Evolutionary conservation across 1,140 invertebrate species (phyloP).

Genomic region (Drosophila ananassae): DNA sequence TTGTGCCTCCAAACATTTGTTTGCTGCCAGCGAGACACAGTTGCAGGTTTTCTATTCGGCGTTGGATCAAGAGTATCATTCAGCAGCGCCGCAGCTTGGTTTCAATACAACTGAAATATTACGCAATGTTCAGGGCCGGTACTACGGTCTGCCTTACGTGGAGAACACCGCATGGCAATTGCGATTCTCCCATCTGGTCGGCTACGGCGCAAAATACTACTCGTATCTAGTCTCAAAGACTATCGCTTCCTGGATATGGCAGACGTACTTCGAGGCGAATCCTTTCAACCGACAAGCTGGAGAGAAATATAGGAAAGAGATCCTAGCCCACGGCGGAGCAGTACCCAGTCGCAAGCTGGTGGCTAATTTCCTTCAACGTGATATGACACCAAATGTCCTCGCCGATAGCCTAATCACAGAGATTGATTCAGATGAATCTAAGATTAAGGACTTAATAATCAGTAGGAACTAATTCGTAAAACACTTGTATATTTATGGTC

Average conservation of each 20-base stretch:
- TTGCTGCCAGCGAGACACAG: slow-evolving; percentile 95
- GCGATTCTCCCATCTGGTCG: slow-evolving; percentile 97
- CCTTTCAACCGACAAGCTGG: slow-evolving; percentile 92
- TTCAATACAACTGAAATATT: slow-evolving; percentile 92
- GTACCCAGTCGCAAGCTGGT: slow-evolving; percentile 90
- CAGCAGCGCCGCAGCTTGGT: slow-evolving; percentile 84
- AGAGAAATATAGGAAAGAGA: slow-evolving; percentile 90
- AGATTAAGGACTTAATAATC: slow-evolving; percentile 77
- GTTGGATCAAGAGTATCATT: slow-evolving; percentile 96
- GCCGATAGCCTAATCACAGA: slow-evolving; percentile 86
- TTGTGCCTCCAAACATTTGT: slow-evolving; percentile 93
- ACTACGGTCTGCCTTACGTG: slow-evolving; percentile 94
- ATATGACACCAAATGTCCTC: slow-evolving; percentile 87
- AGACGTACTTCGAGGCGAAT: slow-evolving; percentile 92
- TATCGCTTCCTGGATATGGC: slow-evolving; percentile 97
- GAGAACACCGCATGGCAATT: slow-evolving; percentile 98
- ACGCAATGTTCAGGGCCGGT: slow-evolving; percentile 91
- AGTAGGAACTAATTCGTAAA: slow-evolving; percentile 46
- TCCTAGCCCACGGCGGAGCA: slow-evolving; percentile 95
- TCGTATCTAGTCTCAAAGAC: slow-evolving; percentile 97
- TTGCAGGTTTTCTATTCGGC: slow-evolving; percentile 94
- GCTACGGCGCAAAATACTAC: slow-evolving; percentile 99
- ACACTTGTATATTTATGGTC: slow-evolving; percentile 36
- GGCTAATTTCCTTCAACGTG: slow-evolving; percentile 89
- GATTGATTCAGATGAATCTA: slow-evolving; percentile 85